These are phyloP conservation scores for Blastomussa wellsi DNA, from an alignment of 92 coral and sea anemone genomes.

Conservation along the genomic window DNA sequence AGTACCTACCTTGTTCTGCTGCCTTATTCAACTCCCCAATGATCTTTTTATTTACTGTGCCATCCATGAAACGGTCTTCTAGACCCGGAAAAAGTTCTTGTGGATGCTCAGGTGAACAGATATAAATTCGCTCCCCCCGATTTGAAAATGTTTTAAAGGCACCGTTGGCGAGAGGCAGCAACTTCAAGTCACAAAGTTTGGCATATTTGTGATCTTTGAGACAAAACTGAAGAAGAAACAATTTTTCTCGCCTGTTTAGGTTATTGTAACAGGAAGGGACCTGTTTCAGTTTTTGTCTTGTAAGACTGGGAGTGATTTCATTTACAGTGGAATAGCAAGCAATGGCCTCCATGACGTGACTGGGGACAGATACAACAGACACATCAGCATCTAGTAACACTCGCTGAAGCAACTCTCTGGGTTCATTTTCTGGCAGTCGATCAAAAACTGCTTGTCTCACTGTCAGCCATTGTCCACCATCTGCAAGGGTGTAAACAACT, in stretches of 20 bases:
- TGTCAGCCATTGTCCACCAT: conserved; percentile 61
- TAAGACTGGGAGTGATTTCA: conserved; percentile 16
- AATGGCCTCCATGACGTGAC: conserved; percentile 47
- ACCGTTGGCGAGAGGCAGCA: conserved; percentile 71
- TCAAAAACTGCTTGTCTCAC: conserved; percentile 46
- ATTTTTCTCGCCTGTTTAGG: conserved; percentile 46
- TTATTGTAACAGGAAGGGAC: conserved; percentile 24
- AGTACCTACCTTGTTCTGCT: conserved; percentile 38
- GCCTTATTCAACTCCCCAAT: conserved; percentile 36
- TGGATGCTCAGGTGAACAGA: conserved; percentile 64
- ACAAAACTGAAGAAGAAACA: conserved; percentile 64
- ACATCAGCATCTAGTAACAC: conserved; percentile 31
- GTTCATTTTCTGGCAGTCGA: not conserved
- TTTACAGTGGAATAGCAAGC: not conserved
- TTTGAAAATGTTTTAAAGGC: conserved; percentile 47
- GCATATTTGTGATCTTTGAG: conserved; percentile 51
- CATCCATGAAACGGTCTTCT: conserved; percentile 56
- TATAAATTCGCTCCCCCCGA: conserved; percentile 34
- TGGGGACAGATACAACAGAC: conserved; percentile 53
- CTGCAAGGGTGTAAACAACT: conserved; percentile 48
- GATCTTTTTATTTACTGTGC: conserved; percentile 33
- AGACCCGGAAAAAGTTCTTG: conserved; percentile 75
- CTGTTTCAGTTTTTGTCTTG: not conserved
- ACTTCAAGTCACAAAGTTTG: conserved; percentile 57
- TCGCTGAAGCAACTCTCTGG: conserved; percentile 28